Evolutionary conservation across 2,113 vertebrate species (phyloP).

Genomic region (Lepus americanus): DNA sequence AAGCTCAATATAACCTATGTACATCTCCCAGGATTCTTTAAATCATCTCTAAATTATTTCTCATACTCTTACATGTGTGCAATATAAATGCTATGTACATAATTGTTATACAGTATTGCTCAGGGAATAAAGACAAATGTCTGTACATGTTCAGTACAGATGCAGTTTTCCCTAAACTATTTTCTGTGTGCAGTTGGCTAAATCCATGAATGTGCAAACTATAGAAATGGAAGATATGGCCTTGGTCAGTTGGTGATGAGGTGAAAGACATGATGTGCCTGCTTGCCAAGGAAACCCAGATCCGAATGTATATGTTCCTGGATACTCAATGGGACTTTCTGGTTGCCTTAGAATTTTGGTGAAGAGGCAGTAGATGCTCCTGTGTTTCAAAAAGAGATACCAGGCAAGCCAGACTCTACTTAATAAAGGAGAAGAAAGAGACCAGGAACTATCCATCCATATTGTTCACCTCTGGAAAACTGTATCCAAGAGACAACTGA

Average conservation of each 20-base stretch:
- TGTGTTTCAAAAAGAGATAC: neutral
- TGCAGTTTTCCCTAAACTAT: no score
- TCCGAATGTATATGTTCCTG: neutral
- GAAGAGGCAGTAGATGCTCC: neutral
- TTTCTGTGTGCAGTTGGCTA: no score
- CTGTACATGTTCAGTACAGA: no score
- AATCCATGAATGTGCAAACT: no score
- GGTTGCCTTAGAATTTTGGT: slow-evolving; percentile 17
- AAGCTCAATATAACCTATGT: no score
- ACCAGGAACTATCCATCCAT: neutral
- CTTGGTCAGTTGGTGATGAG: neutral
- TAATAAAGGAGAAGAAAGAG: neutral
- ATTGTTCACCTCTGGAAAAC: neutral
- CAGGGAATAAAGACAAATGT: no score
- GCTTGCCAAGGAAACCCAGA: slow-evolving; percentile 13
- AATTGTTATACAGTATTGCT: no score
- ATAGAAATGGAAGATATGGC: neutral
- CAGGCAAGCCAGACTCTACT: neutral
- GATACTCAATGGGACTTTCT: neutral
- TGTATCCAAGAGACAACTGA: neutral
- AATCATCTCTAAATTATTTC: no score
- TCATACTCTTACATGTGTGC: no score
- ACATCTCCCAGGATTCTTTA: no score
- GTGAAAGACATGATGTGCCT: neutral
- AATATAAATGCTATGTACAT: no score